Base-by-base conservation (phyloP, 1,140 invertebrate genomes). In the Drosophila mauritiana region DNA sequence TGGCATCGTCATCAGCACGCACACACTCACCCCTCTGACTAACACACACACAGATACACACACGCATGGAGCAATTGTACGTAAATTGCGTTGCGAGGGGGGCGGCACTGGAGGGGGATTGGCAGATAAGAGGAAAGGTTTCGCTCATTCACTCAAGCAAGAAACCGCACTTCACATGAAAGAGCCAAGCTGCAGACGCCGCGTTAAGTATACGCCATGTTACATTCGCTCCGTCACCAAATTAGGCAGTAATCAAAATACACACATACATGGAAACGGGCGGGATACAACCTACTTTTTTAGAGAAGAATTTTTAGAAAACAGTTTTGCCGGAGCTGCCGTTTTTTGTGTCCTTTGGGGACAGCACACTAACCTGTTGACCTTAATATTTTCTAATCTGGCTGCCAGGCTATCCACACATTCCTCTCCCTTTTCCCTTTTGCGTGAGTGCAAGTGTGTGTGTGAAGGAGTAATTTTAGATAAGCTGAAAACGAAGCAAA, bases 381-480 rank as follows among this genome's bases (percentile, higher is more conserved):
- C 84, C 84, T 89, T 88, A 88, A 88, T 88, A 88, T 88, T 88
- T 88, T 89, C 80, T 83, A 89, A 88, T 88, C 84, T 88, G 86
- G 77, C 84, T 89, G 73, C 73, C 77, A 74, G 80, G 70, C 55
- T 68, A 65, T 52, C 37, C 62, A 65, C 53, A 43, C 57, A 62
- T 67, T 63, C 25, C 45, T 58, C 40, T 31, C 34, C 53, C 55
- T 11, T 64, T 31, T 58, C 17, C 17, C 10, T n/a, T 56, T 45
- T 49, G 39, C 34, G 17, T 42, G 15, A 17, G 22, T 62, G 45
- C 45, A 48, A 43, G 34, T 55, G 39, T 76, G 52, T 70, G 63
- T 59, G 62, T 57, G 61, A 68, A 68, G 63, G 69, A 78, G 83
- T 83, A 88, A 88, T 88, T 88, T 88, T 89, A 83, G 83, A 88